Evolutionary conservation across 2,113 vertebrate species (phyloP).

Genomic region (Protomyctophum bolini): DNA sequence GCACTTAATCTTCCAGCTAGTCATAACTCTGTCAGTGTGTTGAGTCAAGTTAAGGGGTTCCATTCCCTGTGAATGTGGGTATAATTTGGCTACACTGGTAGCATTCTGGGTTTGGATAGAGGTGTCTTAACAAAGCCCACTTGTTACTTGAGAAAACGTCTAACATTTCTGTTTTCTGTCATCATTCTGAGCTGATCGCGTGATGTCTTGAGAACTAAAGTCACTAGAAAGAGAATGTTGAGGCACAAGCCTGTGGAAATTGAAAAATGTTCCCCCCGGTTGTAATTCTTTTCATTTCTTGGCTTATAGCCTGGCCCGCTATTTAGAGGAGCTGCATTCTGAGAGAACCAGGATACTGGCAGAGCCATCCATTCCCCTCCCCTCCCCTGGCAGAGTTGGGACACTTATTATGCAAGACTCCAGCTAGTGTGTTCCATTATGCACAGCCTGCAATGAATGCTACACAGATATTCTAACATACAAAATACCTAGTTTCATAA

Average conservation of each 20-base stretch:
- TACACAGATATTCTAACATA: no score
- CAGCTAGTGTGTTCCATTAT: conserved; percentile 16
- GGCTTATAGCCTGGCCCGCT: conserved; percentile 33
- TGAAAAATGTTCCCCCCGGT: not conserved
- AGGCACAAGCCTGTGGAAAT: conserved; percentile 14
- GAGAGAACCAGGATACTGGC: conserved; percentile 29
- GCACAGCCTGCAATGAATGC: not conserved
- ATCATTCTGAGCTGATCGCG: conserved; percentile 6
- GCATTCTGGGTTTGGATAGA: no score
- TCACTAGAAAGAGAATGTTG: not conserved
- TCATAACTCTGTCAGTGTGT: no score
- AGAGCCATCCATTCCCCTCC: not conserved
- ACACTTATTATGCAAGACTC: conserved; percentile 32
- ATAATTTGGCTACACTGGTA: no score
- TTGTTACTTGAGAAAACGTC: no score
- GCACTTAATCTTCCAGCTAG: no score
- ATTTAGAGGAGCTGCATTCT: conserved; percentile 25
- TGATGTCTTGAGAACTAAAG: not conserved
- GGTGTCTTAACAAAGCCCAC: no score
- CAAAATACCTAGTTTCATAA: no score
- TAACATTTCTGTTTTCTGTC: not conserved
- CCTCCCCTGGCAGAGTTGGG: not conserved
- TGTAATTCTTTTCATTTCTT: conserved; percentile 45
- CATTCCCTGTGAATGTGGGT: no score
- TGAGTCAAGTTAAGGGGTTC: no score